Evolutionary conservation across 2,113 vertebrate species (phyloP), one percentile per base, ranked within the genome.

Genomic region (Epinephelus fuscoguttatus): DNA sequence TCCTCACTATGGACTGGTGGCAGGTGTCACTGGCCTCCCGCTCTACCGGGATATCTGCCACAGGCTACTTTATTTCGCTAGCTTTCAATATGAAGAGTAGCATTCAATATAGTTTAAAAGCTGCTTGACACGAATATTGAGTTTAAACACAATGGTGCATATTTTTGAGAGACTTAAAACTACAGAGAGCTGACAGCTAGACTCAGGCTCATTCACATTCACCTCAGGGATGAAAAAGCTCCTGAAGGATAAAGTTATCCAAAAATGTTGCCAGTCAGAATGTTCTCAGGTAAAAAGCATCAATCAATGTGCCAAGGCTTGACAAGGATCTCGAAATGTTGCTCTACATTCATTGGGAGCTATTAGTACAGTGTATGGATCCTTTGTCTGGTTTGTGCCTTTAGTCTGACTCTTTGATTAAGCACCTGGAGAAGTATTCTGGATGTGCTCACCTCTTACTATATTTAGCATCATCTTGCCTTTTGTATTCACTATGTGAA

Each of bases 1-100:
- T 67, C 60, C 30, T 75, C 33, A 42, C 49, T 23, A 42, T 42
- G 50, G 30, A 79, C 25, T 25, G 30, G 42, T 66, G 69, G 55
- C 75, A 80, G 42, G 30, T 67, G 30, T 61, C 70, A 71, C 55
- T 21, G 75, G 57, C 68, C 52, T 78, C 52, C 42, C 40, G 59
- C 45, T 83, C 67, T 63, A 30, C 6, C 8, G 3, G 33, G n/a
- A 49, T 70, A 49, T 62, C 33, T 52, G 33, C 33, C 33, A 25
- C 12, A 71, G 67, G 59, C 60, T 63, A 14, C 33, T 68, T 78
- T 11, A 69, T 21, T 66, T 84, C 47, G 59, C 23, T 25, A 33
- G 37, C 45, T 17, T 53, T 55, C 6, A 59, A 23, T 61, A 42
- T 53, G 33, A 70, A 61, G 23, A 80, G 45, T 25, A 33, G 17